Evolutionary conservation across 2,888 invertebrate species (phyloP), one percentile per base, ranked within the genome.

Genomic region (Apodemia duryi): DNA sequence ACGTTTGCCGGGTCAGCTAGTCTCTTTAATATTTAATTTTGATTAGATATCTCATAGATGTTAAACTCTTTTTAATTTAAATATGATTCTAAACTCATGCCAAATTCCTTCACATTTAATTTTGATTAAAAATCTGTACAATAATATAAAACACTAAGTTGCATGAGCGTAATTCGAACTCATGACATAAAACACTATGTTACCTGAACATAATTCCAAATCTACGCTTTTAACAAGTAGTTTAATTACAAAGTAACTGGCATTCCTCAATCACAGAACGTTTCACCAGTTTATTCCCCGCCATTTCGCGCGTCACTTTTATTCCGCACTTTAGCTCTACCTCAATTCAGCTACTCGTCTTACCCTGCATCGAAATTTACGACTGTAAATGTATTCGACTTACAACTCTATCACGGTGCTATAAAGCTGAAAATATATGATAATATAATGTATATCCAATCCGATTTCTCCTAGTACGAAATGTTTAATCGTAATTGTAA

Each of bases 291-390:
- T 74, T 74, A 72, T 76, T 73, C 71, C 73, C 72, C 75, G 70
- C 69, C 72, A 72, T 71, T 78, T 79, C 75, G 72, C 78, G 81
- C 85, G 86, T 88, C 88, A 88, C 88, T 91, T 90, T 88, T 88
- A 89, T 90, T 85, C 86, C 84, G 79, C 86, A 88, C 88, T 90
- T 86, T 86, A 85, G 82, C 81, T 86, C 83, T 77, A 85, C 86
- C 86, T 87, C 86, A 83, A 86, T 87, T 86, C 86, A 86, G 87
- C 85, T 83, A 88, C 88, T 89, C 82, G 79, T 84, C 84, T 85
- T 85, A 81, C 82, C 80, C 77, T 83, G 86, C 88, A 84, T 85
- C 83, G 78, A 82, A 88, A 88, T 88, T 88, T 79, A 77, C 79
- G 6, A 13, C 32, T 57, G 6, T 77, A 77, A 82, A 74, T 73